Conservation (phyloP, 1,140 invertebrate species). For the Chionoecetes opilio region DNA sequence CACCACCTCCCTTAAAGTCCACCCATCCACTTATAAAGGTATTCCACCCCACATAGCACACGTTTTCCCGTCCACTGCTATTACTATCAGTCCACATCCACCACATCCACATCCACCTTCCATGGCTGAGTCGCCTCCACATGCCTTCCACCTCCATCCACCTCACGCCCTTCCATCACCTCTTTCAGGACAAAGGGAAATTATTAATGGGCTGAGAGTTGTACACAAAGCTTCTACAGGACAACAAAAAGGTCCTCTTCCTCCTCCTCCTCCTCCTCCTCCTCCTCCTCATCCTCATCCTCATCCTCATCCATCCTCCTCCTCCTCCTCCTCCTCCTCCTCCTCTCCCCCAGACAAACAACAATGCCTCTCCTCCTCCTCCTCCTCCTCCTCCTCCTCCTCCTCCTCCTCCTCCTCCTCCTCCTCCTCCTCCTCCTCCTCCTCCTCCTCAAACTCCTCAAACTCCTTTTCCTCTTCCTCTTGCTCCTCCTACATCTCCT, state of each 20-base stretch:
- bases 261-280: neutral
- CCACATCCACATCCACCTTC: neutral
- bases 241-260: neutral
- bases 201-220: no score
- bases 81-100: neutral
- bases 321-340: neutral
- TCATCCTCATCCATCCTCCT: neutral
- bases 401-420: neutral
- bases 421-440: neutral
- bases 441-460: conserved; percentile 27
- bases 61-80: conserved; percentile 33
- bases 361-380: no score
- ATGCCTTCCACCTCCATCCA: neutral
- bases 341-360: neutral
- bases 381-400: conserved; percentile 5
- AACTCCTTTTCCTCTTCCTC: conserved; percentile 7
- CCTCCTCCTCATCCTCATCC: conserved; percentile 16
- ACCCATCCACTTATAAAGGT: neutral
- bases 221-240: no score
- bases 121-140: no score
- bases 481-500: neutral
- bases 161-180: neutral
- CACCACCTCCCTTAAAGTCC: neutral
- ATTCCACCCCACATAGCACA: neutral
- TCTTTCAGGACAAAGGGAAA: no score